A percentile compares a stretch with the other conserved stretches of the same genome.
phyloP scores from a whole-genome alignment of 1,140 invertebrate genomes.

The Pantala flavescens region DNA sequence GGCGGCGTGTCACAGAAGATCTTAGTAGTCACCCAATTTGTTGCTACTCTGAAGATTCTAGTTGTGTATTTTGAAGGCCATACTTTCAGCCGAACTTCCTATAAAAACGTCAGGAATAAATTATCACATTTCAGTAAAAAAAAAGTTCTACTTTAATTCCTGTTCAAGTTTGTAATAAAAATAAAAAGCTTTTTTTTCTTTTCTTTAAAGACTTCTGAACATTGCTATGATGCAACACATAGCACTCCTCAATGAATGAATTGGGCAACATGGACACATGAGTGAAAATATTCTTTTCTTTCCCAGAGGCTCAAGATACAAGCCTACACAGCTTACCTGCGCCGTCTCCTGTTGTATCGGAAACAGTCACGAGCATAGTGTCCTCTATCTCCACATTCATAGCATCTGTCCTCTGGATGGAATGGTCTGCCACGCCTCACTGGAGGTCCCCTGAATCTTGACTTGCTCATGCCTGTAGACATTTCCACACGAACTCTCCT shows the following conservation, averaged over 20 bases:
- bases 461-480: conserved; percentile 70
- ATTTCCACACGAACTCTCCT: conserved; percentile 82
- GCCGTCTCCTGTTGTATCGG: conserved; percentile 35
- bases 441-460: conserved; percentile 33
- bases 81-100: conserved; percentile 41
- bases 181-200: conserved; percentile 3
- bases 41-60: conserved; percentile 15
- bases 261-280: background rate
- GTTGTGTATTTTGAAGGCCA: conserved; percentile 16
- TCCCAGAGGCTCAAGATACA: background rate
- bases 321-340: conserved; percentile 18
- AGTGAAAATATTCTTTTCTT: background rate
- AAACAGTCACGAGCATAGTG: conserved; percentile 86
- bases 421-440: conserved; percentile 49
- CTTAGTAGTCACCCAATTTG: conserved; percentile 15
- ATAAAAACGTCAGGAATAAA: conserved; percentile 44
- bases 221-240: background rate
- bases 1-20: background rate
- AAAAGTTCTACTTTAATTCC: background rate
- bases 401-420: conserved; percentile 70
- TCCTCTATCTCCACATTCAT: conserved; percentile 82
- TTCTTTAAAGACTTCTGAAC: background rate
- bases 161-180: conserved; percentile 2
- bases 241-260: background rate
- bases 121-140: conserved; percentile 22